Evolutionary conservation across 1,140 invertebrate genomes (phyloP).

Genomic region (Cataglyphis hispanica): DNA sequence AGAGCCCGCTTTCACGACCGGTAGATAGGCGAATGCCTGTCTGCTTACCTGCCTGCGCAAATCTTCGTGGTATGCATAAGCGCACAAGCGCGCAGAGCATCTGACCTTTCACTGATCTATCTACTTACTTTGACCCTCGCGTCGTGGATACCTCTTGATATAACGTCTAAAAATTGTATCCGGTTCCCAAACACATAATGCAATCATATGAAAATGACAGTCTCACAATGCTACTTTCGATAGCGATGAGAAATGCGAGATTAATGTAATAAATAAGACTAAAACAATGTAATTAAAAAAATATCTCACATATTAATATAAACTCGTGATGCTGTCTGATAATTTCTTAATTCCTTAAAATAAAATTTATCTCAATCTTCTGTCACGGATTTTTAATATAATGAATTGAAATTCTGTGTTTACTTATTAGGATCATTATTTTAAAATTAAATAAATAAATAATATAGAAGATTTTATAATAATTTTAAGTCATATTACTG

Average conservation of each 20-base stretch:
- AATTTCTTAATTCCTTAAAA: background rate
- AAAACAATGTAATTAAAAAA: slow-evolving; percentile 15
- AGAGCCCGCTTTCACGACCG: slow-evolving; percentile 37
- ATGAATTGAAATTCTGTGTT: background rate
- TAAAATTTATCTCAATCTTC: slow-evolving; percentile 8
- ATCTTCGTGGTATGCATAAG: slow-evolving; percentile 36
- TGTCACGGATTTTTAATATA: background rate
- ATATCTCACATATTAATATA: background rate
- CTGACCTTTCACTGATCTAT: slow-evolving; percentile 57
- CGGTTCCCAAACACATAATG: background rate
- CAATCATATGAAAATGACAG: slow-evolving; percentile 40
- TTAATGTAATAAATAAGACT: background rate
- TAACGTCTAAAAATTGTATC: slow-evolving; percentile 27
- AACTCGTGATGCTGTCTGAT: background rate
- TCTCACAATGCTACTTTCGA: background rate
- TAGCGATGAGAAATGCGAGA: background rate
- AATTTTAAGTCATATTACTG: background rate
- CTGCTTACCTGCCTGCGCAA: background rate
- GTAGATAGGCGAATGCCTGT: slow-evolving; percentile 36
- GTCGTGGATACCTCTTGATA: slow-evolving; percentile 1
- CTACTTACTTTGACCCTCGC: slow-evolving; percentile 36
- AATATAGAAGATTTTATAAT: background rate
- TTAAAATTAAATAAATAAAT: slow-evolving; percentile 9
- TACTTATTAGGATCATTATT: background rate
- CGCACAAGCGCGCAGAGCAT: slow-evolving; percentile 53